Evolutionary conservation across 2,888 invertebrate genomes (phyloP), one percentile per base, ranked within the genome.

Genomic region (Cartodere bifasciata): DNA sequence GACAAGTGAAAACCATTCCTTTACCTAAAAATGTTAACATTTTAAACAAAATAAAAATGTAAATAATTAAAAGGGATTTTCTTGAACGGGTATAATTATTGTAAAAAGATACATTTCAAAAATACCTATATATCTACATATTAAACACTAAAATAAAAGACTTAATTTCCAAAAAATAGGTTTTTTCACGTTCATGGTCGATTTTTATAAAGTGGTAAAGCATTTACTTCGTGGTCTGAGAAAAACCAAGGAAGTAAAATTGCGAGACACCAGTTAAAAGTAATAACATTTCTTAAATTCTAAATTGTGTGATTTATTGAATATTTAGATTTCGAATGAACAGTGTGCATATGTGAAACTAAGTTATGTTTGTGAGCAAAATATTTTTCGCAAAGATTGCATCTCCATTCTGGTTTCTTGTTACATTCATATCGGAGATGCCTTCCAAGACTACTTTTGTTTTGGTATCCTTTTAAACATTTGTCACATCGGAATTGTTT

Each of bases 371-470:
- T 35, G 5, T 32, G 21, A 11, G 15, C 27, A 12, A 28, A 35
- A 15, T 22, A 27, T 22, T 25, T 35, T 7, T 23, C 55, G 38
- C 65, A 66, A 34, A 59, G 44, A 16, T 58, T 55, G 41, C 65
- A 66, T 35, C 54, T 56, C 43, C 64, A 64, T 12, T 61, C 54
- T 20, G 66, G 65, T 37, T 62, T 59, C 40, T 62, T 61, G 30
- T 55, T 58, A 28, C 64, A 49, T 33, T 50, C 45, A 38, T 60
- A 61, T 23, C 62, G 62, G 45, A 64, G 56, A 40, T 72, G 72
- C 4, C 71, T 61, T 41, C 67, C 65, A 35, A 72, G 48, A 32
- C 70, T 68, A 28, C 70, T 66, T 48, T 69, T 68, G 13, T 68
- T 56, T 43, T 63, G 56, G 50, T 70, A 70, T 31, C 60, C 64